Percentiles rank a stretch among this genome's conserved stretches.
These are phyloP conservation scores for Colius striatus DNA, from an alignment of 2,113 vertebrate species.

Conservation along the genomic window DNA sequence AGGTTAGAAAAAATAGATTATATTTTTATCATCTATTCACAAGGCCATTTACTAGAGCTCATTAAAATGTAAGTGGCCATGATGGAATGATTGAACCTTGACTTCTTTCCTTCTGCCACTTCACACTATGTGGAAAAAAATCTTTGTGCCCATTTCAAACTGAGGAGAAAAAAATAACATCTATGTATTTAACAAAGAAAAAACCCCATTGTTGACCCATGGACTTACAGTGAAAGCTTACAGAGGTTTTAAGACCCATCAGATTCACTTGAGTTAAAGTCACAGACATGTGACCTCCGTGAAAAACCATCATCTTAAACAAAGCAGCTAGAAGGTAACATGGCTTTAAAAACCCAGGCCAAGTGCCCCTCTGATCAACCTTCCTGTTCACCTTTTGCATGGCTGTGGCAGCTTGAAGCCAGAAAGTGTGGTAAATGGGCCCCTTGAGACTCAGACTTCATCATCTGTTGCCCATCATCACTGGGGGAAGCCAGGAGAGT, in stretches of 20 bases:
- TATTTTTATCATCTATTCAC: background rate
- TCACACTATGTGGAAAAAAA: background rate
- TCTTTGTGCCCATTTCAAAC: background rate
- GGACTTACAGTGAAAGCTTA: background rate
- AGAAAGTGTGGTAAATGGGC: background rate
- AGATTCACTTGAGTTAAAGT: background rate
- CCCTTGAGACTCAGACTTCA: background rate
- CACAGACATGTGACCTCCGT: background rate
- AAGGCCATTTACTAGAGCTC: background rate
- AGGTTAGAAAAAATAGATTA: background rate
- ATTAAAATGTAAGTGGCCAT: background rate
- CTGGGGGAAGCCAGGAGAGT: background rate
- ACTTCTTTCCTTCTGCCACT: background rate
- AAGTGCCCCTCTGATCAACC: accelerated
- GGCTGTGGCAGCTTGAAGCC: background rate
- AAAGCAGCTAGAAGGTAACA: background rate
- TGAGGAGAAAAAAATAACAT: background rate
- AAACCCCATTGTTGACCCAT: no score
- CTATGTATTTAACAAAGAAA: background rate
- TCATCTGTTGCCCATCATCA: background rate
- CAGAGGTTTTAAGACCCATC: background rate
- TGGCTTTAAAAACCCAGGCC: background rate
- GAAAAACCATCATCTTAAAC: background rate
- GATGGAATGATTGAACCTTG: background rate
- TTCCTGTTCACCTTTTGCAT: background rate